Conservation (phyloP, 2,888 invertebrate genomes). For the Andricus curvator region DNA sequence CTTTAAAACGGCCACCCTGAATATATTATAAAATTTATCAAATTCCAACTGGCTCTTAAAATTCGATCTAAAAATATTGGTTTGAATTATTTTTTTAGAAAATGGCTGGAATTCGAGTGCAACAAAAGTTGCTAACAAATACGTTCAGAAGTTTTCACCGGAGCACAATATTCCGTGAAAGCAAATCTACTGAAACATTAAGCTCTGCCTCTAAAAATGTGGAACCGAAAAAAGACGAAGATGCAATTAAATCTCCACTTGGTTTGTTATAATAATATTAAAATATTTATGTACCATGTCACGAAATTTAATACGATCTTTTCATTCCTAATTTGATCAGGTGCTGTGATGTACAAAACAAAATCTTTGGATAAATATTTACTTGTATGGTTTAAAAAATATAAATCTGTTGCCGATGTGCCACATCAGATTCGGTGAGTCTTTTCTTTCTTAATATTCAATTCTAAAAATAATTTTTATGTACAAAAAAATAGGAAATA, state of each 20-base stretch:
- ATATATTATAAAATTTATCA: no score
- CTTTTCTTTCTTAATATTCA: not conserved
- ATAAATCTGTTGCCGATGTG: constrained; percentile 18
- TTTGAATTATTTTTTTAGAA: not conserved
- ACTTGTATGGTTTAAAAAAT: constrained; percentile 30
- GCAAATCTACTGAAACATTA: not conserved
- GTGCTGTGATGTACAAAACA: not conserved
- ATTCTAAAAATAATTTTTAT: no score
- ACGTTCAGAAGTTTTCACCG: constrained; percentile 1
- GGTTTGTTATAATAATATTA: not conserved
- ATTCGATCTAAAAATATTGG: not conserved
- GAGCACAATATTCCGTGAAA: not conserved
- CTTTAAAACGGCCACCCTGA: no score
- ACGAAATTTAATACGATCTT: not conserved
- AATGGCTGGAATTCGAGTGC: not conserved
- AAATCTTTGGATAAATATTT: not conserved
- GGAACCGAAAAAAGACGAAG: not conserved
- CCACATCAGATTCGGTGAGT: not conserved
- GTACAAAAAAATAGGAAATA: no score
- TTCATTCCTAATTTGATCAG: not conserved
- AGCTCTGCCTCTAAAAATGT: not conserved
- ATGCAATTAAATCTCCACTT: not conserved
- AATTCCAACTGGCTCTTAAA: not conserved
- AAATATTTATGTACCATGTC: not conserved
- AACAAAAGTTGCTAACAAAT: not conserved